Conservation (phyloP, 2,797 vertebrate genomes). For the Clarias platycephalus region DNA sequence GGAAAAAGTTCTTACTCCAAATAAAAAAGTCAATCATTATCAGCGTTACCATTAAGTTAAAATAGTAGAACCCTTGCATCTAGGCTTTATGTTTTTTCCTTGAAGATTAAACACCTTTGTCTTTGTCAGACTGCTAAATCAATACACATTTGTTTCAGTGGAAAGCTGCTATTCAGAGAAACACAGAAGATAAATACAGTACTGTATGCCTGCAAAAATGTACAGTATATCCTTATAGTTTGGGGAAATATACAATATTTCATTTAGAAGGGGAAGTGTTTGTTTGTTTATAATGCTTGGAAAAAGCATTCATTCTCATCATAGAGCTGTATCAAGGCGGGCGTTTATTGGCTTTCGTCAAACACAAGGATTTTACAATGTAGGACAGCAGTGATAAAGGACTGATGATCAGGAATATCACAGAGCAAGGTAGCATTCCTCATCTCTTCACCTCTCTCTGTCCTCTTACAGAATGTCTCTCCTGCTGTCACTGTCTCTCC, state of each 20-base stretch:
- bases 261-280: background rate
- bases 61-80: background rate
- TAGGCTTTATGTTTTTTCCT: background rate
- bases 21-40: background rate
- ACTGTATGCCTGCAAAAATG: constrained; percentile 26
- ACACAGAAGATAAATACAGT: constrained; percentile 48
- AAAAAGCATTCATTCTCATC: background rate
- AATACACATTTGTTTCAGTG: constrained; percentile 29
- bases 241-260: constrained; percentile 15
- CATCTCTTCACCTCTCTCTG: background rate
- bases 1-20: background rate
- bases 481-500: background rate
- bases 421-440: background rate
- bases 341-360: background rate
- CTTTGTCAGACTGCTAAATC: constrained; percentile 45
- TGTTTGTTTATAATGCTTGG: background rate
- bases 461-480: background rate
- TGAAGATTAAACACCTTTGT: constrained; percentile 1
- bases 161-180: constrained; percentile 48
- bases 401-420: background rate
- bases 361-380: background rate
- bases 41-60: background rate
- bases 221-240: background rate
- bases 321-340: background rate
- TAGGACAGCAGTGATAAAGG: background rate